Evolutionary conservation across 2,888 invertebrate species (phyloP), one percentile per base, ranked within the genome.

Genomic region (Orthosia gracilis): DNA sequence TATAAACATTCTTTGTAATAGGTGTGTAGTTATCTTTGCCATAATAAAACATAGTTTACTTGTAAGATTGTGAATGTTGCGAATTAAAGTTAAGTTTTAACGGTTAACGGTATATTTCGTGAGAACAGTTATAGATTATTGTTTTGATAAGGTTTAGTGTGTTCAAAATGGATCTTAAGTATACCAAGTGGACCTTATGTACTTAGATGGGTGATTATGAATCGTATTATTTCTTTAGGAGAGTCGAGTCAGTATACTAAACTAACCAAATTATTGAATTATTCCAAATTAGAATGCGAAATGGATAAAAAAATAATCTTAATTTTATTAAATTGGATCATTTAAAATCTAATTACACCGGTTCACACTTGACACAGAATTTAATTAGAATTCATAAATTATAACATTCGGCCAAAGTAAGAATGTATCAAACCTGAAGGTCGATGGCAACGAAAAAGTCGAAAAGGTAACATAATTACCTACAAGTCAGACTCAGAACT

Each of bases 71-170:
- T 57, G 49, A 17, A 21, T 69, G 18, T 62, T 40, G 52, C 26
- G 74, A 74, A 79, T 74, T 83, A 59, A 57, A 80, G 80, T 83
- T 80, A 82, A 17, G 21, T 74, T 73, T 49, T 47, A 21, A n/a
- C 17, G 0, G 17, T 18, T 31, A 15, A 54, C 59, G 54, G 26
- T 54, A 72, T 58, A 65, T 67, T 69, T 21, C 58, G 21, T 73
- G 69, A 54, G 52, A 72, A 80, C 57, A 54, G 64, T 59, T 83
- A 55, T 11, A 73, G 72, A 72, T 82, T 62, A 12, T 1, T 54
- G n/a, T 72, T 68, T 58, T 62, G 54, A 72, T 82, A 71, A 61
- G 45, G n/a, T 63, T 57, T 26, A 11, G 50, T 55, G 15, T 2
- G 47, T 50, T 26, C 0, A 45, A 55, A 67, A 49, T 49, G 26